Conservation (phyloP, 1,140 invertebrate species). For the Drosophila baimaii region DNA sequence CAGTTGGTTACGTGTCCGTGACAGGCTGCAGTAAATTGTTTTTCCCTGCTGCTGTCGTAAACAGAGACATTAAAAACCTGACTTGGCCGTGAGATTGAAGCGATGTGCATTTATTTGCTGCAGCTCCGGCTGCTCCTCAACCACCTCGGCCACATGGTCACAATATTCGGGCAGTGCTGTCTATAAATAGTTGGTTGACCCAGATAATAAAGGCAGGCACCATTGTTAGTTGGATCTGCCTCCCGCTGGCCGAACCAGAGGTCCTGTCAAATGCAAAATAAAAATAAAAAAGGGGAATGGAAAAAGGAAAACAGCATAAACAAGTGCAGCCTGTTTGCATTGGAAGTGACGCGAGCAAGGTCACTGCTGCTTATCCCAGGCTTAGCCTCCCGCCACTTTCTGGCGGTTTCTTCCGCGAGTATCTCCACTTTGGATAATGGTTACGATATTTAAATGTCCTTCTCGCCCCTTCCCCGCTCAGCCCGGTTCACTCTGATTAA, state of each 20-base stretch:
- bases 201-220: conserved; percentile 17
- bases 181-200: conserved; percentile 38
- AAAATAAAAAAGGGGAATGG: neutral
- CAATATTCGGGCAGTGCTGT: conserved; percentile 25
- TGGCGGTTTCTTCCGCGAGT: conserved; percentile 5
- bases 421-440: conserved; percentile 34
- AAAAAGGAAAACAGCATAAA: conserved; percentile 15
- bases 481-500: conserved; percentile 31
- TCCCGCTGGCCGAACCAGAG: conserved; percentile 9
- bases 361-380: conserved; percentile 29
- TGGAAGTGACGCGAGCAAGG: conserved; percentile 32
- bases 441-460: conserved; percentile 42
- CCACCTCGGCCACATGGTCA: neutral
- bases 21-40: conserved; percentile 42
- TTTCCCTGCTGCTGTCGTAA: conserved; percentile 43
- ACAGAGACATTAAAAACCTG: conserved; percentile 44
- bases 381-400: conserved; percentile 21
- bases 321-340: conserved; percentile 35
- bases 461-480: neutral
- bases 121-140: neutral
- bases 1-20: conserved; percentile 30
- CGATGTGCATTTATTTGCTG: conserved; percentile 15
- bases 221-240: neutral
- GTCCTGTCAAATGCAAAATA: conserved; percentile 33
- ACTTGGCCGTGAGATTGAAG: conserved; percentile 37